A percentile compares a stretch with the other conserved stretches of the same genome.
phyloP scores from a whole-genome alignment of 2,797 vertebrate species.

The Acropternis orthonyx region DNA sequence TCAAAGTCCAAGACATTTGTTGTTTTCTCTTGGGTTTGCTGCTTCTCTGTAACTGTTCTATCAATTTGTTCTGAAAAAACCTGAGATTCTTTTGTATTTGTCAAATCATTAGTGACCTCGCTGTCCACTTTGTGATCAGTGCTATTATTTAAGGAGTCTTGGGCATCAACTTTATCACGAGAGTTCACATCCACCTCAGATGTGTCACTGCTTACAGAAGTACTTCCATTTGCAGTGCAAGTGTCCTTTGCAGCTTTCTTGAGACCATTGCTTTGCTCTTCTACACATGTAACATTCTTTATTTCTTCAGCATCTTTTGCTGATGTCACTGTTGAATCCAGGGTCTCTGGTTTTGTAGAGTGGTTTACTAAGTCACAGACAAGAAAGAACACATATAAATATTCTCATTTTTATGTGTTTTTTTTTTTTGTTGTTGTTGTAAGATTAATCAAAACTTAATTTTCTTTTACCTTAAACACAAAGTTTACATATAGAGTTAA shows the following conservation, averaged over 20 bases:
- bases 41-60: conserved; percentile 47
- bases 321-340: conserved; percentile 62
- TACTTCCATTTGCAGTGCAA: conserved; percentile 63
- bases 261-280: conserved; percentile 88
- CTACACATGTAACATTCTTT: conserved; percentile 38
- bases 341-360: conserved; percentile 70
- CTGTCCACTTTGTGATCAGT: background rate
- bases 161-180: conserved; percentile 67
- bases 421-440: too few relatives aligned
- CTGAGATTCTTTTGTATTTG: conserved; percentile 46
- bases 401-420: background rate
- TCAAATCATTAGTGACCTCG: conserved; percentile 34
- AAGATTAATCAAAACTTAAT: background rate
- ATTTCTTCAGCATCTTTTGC: conserved; percentile 63
- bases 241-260: conserved; percentile 77
- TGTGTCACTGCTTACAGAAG: conserved; percentile 30
- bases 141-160: conserved; percentile 22
- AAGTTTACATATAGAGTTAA: background rate
- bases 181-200: conserved; percentile 64
- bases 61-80: conserved; percentile 45
- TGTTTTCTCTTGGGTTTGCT: conserved; percentile 9
- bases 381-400: background rate
- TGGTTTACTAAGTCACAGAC: conserved; percentile 70
- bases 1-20: conserved; percentile 88
- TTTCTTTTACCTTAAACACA: background rate